Percentiles rank a stretch among this genome's conserved stretches.
These are phyloP conservation scores for Pollenia griseotomentosa DNA, from an alignment of 2,888 invertebrate genomes.

Conservation along the genomic window DNA sequence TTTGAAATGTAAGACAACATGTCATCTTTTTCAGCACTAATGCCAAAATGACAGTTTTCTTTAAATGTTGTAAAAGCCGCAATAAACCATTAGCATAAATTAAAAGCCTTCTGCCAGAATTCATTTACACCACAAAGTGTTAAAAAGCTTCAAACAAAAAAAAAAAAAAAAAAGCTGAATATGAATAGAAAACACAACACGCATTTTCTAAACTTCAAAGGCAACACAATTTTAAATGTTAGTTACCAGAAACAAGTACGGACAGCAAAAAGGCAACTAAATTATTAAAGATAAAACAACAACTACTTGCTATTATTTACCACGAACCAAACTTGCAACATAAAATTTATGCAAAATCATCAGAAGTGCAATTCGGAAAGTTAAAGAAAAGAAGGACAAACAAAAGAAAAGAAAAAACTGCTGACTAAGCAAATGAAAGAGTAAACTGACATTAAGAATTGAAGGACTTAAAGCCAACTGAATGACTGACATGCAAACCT, in stretches of 20 bases:
- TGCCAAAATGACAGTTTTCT: conserved; percentile 34
- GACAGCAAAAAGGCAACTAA: conserved; percentile 14
- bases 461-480: conserved; percentile 18
- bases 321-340: neutral
- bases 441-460: conserved; percentile 10
- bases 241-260: conserved; percentile 12
- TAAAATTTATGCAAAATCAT: conserved; percentile 46
- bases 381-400: neutral
- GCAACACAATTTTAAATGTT: conserved; percentile 23
- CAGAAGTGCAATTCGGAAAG: conserved; percentile 12
- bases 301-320: neutral
- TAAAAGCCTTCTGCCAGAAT: conserved; percentile 39
- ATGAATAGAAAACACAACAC: neutral
- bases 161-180: neutral
- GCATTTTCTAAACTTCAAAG: conserved; percentile 24
- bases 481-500: conserved; percentile 25
- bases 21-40: conserved; percentile 15
- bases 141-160: conserved; percentile 37
- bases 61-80: conserved; percentile 44
- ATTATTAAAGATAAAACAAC: neutral
- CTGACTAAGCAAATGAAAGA: conserved; percentile 37
- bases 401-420: neutral
- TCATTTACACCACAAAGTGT: conserved; percentile 53
- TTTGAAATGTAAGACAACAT: conserved; percentile 18
- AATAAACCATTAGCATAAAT: conserved; percentile 63